Evolutionary conservation across 2,113 vertebrate species (phyloP).

Genomic region (Coreoperca whiteheadi): DNA sequence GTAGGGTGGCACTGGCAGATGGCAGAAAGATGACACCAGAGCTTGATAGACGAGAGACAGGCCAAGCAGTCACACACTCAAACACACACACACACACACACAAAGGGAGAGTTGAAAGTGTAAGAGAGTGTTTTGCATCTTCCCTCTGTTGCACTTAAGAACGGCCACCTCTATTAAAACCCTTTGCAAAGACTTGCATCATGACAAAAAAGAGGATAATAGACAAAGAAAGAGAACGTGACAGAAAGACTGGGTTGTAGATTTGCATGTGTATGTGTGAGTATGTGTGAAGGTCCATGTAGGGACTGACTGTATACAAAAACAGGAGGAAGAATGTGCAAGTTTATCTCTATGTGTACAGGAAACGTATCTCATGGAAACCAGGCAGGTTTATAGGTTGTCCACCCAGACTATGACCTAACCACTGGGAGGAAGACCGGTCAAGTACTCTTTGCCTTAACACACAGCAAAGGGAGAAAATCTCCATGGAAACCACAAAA

Average conservation of each 20-base stretch:
- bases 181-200: neutral
- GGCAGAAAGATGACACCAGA: conserved; percentile 84
- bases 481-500: conserved; percentile 69
- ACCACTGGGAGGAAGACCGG: conserved; percentile 57
- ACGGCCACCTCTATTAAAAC: conserved; percentile 7
- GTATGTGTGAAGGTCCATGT: neutral
- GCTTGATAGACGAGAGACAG: conserved; percentile 76
- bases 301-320: neutral
- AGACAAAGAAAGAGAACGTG: conserved; percentile 1
- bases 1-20: conserved; percentile 80
- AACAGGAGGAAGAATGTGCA: conserved; percentile 6
- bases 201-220: neutral
- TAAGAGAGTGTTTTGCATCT: conserved; percentile 31
- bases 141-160: conserved; percentile 13
- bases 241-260: neutral
- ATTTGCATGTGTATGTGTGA: neutral
- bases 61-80: conserved; percentile 75
- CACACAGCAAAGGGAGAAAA: conserved; percentile 33
- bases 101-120: conserved; percentile 42
- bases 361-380: conserved; percentile 40
- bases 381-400: conserved; percentile 25
- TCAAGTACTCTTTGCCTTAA: conserved; percentile 47
- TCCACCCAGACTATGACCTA: conserved; percentile 37
- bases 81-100: conserved; percentile 31
- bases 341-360: conserved; percentile 22